Evolutionary conservation across 2,888 invertebrate species (phyloP).

Genomic region (Amiota minor): DNA sequence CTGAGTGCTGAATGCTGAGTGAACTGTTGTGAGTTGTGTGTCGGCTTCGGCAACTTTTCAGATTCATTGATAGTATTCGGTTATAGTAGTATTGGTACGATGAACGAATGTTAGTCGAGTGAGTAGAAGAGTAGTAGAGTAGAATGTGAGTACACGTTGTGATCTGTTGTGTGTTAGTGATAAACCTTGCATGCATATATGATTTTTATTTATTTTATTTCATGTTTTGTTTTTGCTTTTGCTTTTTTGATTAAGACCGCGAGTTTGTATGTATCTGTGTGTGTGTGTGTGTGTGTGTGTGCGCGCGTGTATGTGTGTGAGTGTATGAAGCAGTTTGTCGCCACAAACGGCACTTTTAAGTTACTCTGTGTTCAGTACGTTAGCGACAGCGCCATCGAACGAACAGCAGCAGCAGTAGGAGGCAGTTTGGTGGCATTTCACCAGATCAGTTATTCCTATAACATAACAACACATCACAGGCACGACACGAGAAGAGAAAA

Average conservation of each 20-base stretch:
- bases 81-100: neutral
- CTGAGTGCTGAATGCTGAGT: no score
- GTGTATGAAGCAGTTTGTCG: conserved; percentile 29
- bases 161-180: neutral
- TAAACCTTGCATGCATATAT: neutral
- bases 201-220: neutral
- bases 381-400: conserved; percentile 61
- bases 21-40: neutral
- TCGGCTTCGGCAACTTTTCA: neutral
- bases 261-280: conserved; percentile 11
- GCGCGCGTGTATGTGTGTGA: conserved; percentile 23
- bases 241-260: conserved; percentile 16
- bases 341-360: conserved; percentile 57
- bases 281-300: conserved; percentile 32
- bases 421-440: conserved; percentile 3
- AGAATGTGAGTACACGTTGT: neutral
- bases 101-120: neutral
- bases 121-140: conserved; percentile 5
- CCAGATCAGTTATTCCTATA: neutral
- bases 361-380: conserved; percentile 60
- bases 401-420: conserved; percentile 26
- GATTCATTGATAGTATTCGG: conserved; percentile 24
- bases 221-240: conserved; percentile 22
- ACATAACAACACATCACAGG: no score
- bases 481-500: no score